These are phyloP conservation scores for Athetis lepigone DNA, from an alignment of 2,888 invertebrate species.

Conservation along the genomic window DNA sequence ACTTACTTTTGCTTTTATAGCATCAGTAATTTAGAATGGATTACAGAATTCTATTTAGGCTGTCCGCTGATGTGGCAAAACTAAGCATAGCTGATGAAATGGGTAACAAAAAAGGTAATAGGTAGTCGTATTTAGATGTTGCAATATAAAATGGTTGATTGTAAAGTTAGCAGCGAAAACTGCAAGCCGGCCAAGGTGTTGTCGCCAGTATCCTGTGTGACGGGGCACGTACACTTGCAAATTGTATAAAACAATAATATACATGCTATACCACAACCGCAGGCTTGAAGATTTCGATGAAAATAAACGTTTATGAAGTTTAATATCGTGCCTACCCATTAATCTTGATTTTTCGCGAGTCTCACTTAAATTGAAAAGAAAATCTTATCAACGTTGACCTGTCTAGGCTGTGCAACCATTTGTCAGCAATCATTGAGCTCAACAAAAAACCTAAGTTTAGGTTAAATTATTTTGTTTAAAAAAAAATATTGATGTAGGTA, in stretches of 20 bases:
- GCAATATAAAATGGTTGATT: conserved; percentile 42
- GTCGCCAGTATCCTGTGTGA: conserved; percentile 59
- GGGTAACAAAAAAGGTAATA: conserved; percentile 33
- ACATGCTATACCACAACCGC: conserved; percentile 32
- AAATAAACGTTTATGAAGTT: conserved; percentile 25
- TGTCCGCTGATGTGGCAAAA: conserved; percentile 7
- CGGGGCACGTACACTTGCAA: conserved; percentile 51
- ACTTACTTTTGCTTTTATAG: too few species aligned
- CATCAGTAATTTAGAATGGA: too few species aligned
- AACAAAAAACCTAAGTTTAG: too few species aligned
- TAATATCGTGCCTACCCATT: conserved; percentile 1
- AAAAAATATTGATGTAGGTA: too few species aligned
- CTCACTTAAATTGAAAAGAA: too few species aligned
- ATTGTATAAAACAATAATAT: conserved; percentile 39
- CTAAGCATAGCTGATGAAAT: conserved; percentile 22
- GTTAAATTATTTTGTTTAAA: too few species aligned
- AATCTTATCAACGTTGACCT: too few species aligned
- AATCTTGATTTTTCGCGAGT: too few species aligned
- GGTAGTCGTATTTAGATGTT: conserved; percentile 29
- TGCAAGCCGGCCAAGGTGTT: conserved; percentile 60
- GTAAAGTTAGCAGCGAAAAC: conserved; percentile 55
- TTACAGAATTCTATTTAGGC: too few species aligned
- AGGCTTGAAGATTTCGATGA: conserved; percentile 40
- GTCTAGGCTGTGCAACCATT: too few species aligned
- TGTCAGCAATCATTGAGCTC: too few species aligned